These are phyloP conservation scores for Choreutis nemorana DNA, from an alignment of 2,888 invertebrate genomes.

Conservation along the genomic window DNA sequence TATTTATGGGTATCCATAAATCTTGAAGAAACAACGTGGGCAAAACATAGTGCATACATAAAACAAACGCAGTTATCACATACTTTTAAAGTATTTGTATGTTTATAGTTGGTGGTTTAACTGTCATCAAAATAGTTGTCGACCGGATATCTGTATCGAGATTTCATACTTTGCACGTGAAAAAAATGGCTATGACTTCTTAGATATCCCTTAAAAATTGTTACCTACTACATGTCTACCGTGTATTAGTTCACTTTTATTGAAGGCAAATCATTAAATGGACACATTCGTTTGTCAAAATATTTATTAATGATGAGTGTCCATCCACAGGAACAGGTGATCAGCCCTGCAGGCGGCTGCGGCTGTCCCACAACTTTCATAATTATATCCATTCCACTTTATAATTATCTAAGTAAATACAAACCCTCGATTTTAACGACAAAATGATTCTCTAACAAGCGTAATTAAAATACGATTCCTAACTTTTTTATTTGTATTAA, in stretches of 20 bases:
- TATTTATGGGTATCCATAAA: too few species aligned
- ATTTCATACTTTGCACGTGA: too few species aligned
- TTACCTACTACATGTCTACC: too few species aligned
- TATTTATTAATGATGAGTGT: constrained; percentile 26
- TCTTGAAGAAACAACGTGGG: constrained; percentile 11
- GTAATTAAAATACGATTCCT: constrained; percentile 38
- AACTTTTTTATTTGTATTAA: too few species aligned
- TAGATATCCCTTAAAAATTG: too few species aligned
- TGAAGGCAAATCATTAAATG: too few species aligned
- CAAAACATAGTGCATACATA: constrained; percentile 3
- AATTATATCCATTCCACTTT: constrained; percentile 27
- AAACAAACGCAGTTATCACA: constrained; percentile 1
- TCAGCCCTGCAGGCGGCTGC: constrained; percentile 10
- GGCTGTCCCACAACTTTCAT: constrained; percentile 26
- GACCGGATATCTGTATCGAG: too few species aligned
- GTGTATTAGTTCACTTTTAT: too few species aligned
- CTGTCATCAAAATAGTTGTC: too few species aligned
- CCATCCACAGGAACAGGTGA: constrained; percentile 15
- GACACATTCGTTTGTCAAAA: too few species aligned
- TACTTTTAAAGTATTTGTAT: constrained; percentile 1
- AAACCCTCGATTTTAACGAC: constrained; percentile 15
- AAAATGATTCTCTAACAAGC: constrained; percentile 22
- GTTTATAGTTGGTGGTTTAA: too few species aligned
- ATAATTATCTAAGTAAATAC: constrained; percentile 39
- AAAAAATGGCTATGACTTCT: too few species aligned